Conservation (phyloP, 2,797 vertebrate genomes). For the Acrocephalus scirpaceus region DNA sequence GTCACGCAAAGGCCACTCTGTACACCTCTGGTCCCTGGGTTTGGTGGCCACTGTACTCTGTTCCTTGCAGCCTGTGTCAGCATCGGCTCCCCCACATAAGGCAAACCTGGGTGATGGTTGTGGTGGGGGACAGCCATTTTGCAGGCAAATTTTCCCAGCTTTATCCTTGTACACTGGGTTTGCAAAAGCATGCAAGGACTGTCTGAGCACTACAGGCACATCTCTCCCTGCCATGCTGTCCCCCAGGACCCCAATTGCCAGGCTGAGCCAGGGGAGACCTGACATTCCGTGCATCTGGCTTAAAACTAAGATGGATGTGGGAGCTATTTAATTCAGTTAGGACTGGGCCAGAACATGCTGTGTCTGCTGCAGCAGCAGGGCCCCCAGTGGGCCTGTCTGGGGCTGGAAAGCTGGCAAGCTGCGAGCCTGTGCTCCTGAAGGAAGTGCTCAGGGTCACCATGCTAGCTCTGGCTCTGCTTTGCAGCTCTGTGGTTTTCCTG, state of each 20-base stretch:
- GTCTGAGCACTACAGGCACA: neutral
- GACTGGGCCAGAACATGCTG: neutral
- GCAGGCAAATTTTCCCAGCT: neutral
- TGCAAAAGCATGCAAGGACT: neutral
- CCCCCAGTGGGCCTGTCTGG: neutral
- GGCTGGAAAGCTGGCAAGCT: neutral
- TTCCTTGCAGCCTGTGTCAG: neutral
- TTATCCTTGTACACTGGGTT: accelerated
- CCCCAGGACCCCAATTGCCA: neutral
- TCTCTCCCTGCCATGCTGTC: neutral
- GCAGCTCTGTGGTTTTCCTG: neutral
- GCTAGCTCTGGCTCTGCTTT: neutral
- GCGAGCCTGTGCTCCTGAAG: neutral
- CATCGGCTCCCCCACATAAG: neutral
- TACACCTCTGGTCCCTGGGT: neutral
- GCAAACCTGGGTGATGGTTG: neutral
- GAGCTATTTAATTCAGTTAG: neutral
- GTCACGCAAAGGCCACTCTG: neutral
- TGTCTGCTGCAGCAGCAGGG: neutral
- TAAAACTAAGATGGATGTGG: neutral
- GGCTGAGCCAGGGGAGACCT: neutral
- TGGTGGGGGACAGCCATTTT: neutral
- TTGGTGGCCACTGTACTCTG: neutral
- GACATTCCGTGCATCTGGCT: neutral
- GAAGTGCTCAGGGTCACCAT: neutral